Conservation (phyloP, 1,140 invertebrate species). For the Penaeus indicus region DNA sequence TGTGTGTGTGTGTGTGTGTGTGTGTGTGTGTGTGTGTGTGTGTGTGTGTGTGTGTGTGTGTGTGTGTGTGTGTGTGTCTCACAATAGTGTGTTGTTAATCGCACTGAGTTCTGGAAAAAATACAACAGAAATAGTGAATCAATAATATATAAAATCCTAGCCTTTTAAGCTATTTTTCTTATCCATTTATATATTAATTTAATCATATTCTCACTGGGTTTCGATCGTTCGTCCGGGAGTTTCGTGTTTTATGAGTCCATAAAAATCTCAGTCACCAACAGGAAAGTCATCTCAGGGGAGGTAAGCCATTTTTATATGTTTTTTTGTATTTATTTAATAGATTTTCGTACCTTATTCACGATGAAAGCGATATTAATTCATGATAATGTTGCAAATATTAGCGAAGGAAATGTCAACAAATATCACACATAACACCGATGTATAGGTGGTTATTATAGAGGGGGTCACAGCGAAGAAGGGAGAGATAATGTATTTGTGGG, state of each 20-base stretch:
- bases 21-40: too few species aligned
- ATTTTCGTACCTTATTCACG: constrained; percentile 24
- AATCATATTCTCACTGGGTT: constrained; percentile 50
- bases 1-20: too few species aligned
- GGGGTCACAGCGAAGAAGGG: constrained; percentile 29
- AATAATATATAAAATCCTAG: too few species aligned
- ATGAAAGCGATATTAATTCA: constrained; percentile 43
- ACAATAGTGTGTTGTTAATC: too few species aligned
- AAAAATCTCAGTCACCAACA: too few species aligned
- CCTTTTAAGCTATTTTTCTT: too few species aligned
- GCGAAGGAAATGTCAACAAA: constrained; percentile 47
- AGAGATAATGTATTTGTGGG: constrained; percentile 5
- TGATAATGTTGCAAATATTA: constrained; percentile 48
- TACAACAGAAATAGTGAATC: too few species aligned
- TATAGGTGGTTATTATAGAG: constrained; percentile 38
- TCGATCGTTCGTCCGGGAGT: constrained; percentile 34
- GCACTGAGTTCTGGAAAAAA: too few species aligned
- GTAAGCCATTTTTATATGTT: neutral
- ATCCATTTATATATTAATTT: neutral
- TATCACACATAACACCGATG: constrained; percentile 50
- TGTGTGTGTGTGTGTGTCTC: too few species aligned
- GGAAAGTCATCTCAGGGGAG: too few species aligned
- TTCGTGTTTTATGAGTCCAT: constrained; percentile 12
- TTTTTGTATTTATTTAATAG: neutral
- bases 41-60: too few species aligned